Evolutionary conservation across 2,888 invertebrate species (phyloP), one percentile per base, ranked within the genome.

Genomic region (Melanostoma mellinum): DNA sequence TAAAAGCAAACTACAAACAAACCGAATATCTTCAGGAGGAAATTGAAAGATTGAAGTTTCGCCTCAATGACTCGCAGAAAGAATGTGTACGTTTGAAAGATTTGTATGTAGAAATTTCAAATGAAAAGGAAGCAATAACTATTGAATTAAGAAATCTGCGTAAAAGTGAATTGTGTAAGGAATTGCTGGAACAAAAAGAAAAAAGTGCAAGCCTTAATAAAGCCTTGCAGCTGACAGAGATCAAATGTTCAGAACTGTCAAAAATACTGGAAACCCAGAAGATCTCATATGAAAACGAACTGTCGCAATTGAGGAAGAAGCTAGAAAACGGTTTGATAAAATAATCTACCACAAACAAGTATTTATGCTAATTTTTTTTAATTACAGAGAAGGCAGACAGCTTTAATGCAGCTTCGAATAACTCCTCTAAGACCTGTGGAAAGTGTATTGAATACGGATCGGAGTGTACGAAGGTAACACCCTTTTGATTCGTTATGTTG

Each of bases 71-170:
- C 71, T 91, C 93, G 2, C 90, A 93, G 56, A 91, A 91, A 20
- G 93, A 94, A 85, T 93, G 93, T 48, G 92, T 92, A 3, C 93
- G 93, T 3, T 88, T 94, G 0, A 94, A 93, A 86, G 92, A 90
- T 33, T 88, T 93, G 4, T 94, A 92, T 77, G 91, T 92, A 61
- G 90, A 94, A 89, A 93, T 94, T 3, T 94, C 94, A 81, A 93
- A 93, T 81, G 92, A 93, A 4, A 93, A 94, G 58, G 94, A 94
- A 73, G 88, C 93, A n/a, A 89, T 93, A 3, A 89, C 92, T 33
- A 92, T 93, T 82, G 93, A 94, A 87, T 87, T 94, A 50, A 93
- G 92, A 86, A 93, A 94, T 63, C 86, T 93, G 46, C 92, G 93
- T 84, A 92, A 92, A 78, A 90, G 88, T 53, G 93, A 93, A 6